Evolutionary conservation across 2,113 vertebrate species (phyloP).

Genomic region (Colossoma macropomum): DNA sequence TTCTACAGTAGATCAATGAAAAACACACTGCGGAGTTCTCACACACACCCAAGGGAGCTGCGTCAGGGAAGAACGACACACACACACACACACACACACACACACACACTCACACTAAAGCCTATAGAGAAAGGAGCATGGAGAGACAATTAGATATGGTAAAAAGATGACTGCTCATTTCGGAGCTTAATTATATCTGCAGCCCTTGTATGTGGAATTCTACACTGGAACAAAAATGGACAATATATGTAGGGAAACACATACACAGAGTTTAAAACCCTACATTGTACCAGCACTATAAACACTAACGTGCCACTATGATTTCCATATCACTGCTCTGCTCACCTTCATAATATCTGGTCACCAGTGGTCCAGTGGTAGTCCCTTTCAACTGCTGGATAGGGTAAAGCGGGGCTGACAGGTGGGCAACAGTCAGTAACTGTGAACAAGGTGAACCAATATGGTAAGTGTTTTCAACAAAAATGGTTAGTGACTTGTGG

Average conservation of each 20-base stretch:
- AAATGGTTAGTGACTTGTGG: too few relatives aligned
- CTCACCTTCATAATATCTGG: too few relatives aligned
- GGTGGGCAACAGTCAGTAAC: too few relatives aligned
- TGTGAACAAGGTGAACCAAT: too few relatives aligned
- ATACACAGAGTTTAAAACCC: not conserved
- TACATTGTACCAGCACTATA: too few relatives aligned
- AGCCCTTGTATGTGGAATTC: not conserved
- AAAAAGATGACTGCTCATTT: too few relatives aligned
- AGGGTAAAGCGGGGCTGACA: too few relatives aligned
- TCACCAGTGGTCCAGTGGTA: too few relatives aligned
- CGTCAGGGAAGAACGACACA: not conserved
- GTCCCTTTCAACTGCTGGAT: too few relatives aligned
- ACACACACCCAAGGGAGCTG: conserved; percentile 20
- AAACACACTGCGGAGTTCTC: not conserved
- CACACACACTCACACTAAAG: not conserved
- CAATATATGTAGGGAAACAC: not conserved
- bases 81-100: not conserved
- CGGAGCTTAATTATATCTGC: not conserved
- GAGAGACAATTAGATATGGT: not conserved
- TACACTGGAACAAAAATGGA: not conserved
- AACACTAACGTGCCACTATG: too few relatives aligned
- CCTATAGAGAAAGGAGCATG: not conserved
- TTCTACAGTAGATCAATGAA: conserved; percentile 20
- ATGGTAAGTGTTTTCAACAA: too few relatives aligned
- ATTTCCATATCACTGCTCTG: too few relatives aligned